A percentile compares a stretch with the other conserved stretches of the same genome.
Evolutionary conservation across 2,888 invertebrate genomes (phyloP).

Genomic region (Calliphora vomitoria): DNA sequence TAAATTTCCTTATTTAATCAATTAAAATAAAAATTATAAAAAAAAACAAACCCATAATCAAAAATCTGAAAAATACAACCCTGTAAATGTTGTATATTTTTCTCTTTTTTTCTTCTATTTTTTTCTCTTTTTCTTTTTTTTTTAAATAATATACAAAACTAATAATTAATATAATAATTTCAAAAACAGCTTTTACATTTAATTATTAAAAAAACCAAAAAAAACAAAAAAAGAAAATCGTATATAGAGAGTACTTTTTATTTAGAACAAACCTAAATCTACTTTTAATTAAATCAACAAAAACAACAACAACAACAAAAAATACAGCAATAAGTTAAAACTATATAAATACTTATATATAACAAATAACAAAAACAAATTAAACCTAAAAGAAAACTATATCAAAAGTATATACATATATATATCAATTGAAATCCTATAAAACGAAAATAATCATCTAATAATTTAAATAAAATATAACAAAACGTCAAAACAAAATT

Average conservation of each 20-base stretch:
- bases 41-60: slow-evolving; percentile 42
- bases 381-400: slow-evolving; percentile 50
- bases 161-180: slow-evolving; percentile 54
- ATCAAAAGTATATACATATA: slow-evolving; percentile 55
- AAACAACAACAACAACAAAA: slow-evolving; percentile 51
- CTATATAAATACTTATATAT: slow-evolving; percentile 42
- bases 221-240: slow-evolving; percentile 52
- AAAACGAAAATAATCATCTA: slow-evolving; percentile 57
- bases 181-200: slow-evolving; percentile 81
- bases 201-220: slow-evolving; percentile 78
- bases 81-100: slow-evolving; percentile 76
- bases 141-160: slow-evolving; percentile 59
- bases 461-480: slow-evolving; percentile 37
- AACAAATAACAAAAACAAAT: slow-evolving; percentile 24
- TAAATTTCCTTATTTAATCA: slow-evolving; percentile 60
- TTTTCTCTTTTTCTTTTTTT: slow-evolving; percentile 74
- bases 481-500: slow-evolving; percentile 34
- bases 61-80: slow-evolving; percentile 73
- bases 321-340: slow-evolving; percentile 59
- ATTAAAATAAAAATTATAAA: slow-evolving; percentile 47
- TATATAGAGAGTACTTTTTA: slow-evolving; percentile 68
- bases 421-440: slow-evolving; percentile 67
- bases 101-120: slow-evolving; percentile 75
- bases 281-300: slow-evolving; percentile 58
- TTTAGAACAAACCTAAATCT: slow-evolving; percentile 61